Conservation (phyloP, 2,797 vertebrate species). For the Urosaurus nigricauda region DNA sequence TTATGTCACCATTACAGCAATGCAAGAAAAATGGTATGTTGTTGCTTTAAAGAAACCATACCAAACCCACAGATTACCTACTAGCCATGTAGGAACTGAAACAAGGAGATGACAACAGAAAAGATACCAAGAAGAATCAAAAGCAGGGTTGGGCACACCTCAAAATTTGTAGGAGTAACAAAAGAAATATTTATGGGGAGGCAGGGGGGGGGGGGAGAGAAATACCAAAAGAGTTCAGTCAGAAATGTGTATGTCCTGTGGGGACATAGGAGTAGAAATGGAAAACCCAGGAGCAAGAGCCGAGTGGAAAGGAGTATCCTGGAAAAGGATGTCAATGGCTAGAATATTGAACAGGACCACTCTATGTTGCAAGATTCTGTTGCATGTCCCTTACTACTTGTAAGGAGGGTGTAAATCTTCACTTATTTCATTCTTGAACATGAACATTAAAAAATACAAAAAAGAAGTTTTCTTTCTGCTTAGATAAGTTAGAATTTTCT, state of each 20-base stretch:
- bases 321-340: not conserved
- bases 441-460: too few relatives aligned
- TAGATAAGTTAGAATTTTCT: too few relatives aligned
- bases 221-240: not conserved
- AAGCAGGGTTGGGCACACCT: not conserved
- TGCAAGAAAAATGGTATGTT: not conserved
- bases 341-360: too few relatives aligned
- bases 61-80: not conserved
- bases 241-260: too few relatives aligned
- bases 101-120: too few relatives aligned
- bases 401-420: too few relatives aligned
- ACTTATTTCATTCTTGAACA: too few relatives aligned
- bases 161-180: not conserved
- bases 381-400: not conserved
- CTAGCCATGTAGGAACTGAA: not conserved
- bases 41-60: not conserved
- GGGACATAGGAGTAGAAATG: not conserved
- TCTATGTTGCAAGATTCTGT: not conserved
- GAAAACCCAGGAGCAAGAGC: not conserved
- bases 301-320: not conserved
- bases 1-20: too few relatives aligned
- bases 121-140: too few relatives aligned
- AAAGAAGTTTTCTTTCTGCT: too few relatives aligned
- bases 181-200: not conserved
- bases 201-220: too few relatives aligned